These are phyloP conservation scores for Drosophila simulans DNA, from an alignment of 1,140 invertebrate species.

Conservation along the genomic window DNA sequence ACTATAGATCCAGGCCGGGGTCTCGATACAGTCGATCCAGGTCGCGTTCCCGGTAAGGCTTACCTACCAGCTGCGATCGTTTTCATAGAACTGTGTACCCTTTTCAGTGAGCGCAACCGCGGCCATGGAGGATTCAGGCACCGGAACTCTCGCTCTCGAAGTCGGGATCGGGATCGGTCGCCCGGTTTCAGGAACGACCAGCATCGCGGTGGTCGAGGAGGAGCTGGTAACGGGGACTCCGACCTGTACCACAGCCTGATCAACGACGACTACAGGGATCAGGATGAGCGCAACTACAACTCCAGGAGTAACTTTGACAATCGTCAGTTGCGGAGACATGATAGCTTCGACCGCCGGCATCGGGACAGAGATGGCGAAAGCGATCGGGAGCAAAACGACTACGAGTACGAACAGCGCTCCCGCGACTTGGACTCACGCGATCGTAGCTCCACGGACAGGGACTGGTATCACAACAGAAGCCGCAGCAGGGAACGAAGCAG, in stretches of 20 bases:
- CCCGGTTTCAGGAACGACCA: slow-evolving; percentile 22
- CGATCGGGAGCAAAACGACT: slow-evolving; percentile 54
- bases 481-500: slow-evolving; percentile 8
- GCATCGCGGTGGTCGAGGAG: slow-evolving; percentile 31
- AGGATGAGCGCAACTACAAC: slow-evolving; percentile 61
- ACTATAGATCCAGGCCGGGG: slow-evolving; percentile 23
- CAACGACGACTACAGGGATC: slow-evolving; percentile 68
- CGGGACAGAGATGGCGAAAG: slow-evolving; percentile 14
- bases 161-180: slow-evolving; percentile 73
- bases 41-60: slow-evolving; percentile 69
- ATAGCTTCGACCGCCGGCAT: slow-evolving; percentile 45
- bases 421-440: slow-evolving; percentile 16
- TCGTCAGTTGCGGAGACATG: slow-evolving; percentile 61
- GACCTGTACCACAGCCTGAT: slow-evolving; percentile 77
- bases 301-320: slow-evolving; percentile 54
- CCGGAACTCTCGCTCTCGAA: slow-evolving; percentile 61
- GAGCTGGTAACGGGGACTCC: slow-evolving; percentile 43
- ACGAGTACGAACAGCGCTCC: slow-evolving; percentile 28
- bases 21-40: slow-evolving; percentile 65
- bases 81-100: background rate
- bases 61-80: background rate
- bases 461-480: slow-evolving; percentile 8
- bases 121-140: slow-evolving; percentile 43
- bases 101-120: slow-evolving; percentile 52
- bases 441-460: slow-evolving; percentile 21